Percentiles rank a stretch among this genome's conserved stretches.
These are phyloP conservation scores for Sycophila sp. DNA, from an alignment of 1,140 invertebrate genomes.

Conservation along the genomic window DNA sequence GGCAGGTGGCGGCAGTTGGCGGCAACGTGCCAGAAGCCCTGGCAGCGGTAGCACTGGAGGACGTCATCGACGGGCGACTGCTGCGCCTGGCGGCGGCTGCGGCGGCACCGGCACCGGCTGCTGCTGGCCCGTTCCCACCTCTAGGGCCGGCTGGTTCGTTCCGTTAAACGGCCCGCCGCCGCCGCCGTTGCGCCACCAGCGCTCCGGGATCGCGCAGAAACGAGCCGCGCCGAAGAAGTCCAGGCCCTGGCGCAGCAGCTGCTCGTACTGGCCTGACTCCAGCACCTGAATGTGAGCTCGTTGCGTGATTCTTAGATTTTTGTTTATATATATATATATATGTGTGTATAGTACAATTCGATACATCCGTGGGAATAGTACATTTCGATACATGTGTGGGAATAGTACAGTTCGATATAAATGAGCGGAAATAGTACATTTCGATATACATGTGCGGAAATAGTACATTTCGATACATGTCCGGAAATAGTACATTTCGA, in stretches of 20 bases:
- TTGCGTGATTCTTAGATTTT: background rate
- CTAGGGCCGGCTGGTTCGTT: background rate
- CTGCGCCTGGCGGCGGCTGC: background rate
- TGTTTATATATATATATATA: background rate
- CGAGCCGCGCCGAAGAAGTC: conserved; percentile 64
- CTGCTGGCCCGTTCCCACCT: background rate
- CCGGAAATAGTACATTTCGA: no score
- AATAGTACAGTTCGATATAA: no score
- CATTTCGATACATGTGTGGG: no score
- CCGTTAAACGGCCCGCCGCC: background rate
- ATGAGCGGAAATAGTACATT: no score
- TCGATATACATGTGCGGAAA: no score
- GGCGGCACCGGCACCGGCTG: background rate
- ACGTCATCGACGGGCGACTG: conserved; percentile 55
- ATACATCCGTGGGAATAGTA: no score
- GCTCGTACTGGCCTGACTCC: conserved; percentile 61
- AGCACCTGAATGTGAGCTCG: conserved; percentile 59
- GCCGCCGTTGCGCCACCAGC: conserved; percentile 52
- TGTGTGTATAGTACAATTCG: no score
- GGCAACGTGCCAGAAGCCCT: conserved; percentile 70
- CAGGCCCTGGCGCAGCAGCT: conserved; percentile 60
- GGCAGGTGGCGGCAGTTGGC: conserved; percentile 65
- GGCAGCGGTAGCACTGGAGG: conserved; percentile 66
- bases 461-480: no score
- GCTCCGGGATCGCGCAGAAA: conserved; percentile 61